phyloP scores from a whole-genome alignment of 2,113 vertebrate genomes.

The Solea solea region DNA sequence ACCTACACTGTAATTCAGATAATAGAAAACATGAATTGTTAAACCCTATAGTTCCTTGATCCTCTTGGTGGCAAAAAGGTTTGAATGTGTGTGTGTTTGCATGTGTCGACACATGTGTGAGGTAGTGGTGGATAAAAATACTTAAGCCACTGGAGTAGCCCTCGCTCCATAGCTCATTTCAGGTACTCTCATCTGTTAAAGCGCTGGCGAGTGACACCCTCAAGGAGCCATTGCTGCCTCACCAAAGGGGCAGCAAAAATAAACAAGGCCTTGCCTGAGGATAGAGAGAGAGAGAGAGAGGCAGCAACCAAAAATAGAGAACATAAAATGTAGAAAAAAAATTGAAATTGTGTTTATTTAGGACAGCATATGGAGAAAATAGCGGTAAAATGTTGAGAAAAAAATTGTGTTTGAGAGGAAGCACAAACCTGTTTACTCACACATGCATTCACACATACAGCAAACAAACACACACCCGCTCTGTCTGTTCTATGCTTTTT shows the following conservation, averaged over 20 bases:
- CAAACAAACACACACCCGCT: conserved; percentile 14
- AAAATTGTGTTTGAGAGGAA: conserved; percentile 6
- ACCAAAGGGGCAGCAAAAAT: conserved; percentile 68
- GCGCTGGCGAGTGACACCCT: conserved; percentile 68
- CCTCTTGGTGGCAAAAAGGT: neutral
- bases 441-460: conserved; percentile 24
- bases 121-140: conserved; percentile 52
- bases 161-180: conserved; percentile 66
- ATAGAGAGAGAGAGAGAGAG: conserved; percentile 15
- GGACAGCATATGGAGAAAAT: conserved; percentile 19
- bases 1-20: neutral
- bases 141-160: conserved; percentile 60
- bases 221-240: conserved; percentile 65
- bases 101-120: neutral
- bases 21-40: neutral
- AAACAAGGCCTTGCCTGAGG: conserved; percentile 63
- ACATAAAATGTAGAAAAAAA: conserved; percentile 17
- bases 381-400: neutral
- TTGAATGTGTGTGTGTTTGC: neutral
- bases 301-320: neutral
- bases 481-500: conserved; percentile 11
- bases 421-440: conserved; percentile 27
- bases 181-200: conserved; percentile 76
- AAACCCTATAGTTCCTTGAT: too few species aligned
- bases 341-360: conserved; percentile 47